phyloP scores from a whole-genome alignment of 2,888 invertebrate species.

The Noctua comes region DNA sequence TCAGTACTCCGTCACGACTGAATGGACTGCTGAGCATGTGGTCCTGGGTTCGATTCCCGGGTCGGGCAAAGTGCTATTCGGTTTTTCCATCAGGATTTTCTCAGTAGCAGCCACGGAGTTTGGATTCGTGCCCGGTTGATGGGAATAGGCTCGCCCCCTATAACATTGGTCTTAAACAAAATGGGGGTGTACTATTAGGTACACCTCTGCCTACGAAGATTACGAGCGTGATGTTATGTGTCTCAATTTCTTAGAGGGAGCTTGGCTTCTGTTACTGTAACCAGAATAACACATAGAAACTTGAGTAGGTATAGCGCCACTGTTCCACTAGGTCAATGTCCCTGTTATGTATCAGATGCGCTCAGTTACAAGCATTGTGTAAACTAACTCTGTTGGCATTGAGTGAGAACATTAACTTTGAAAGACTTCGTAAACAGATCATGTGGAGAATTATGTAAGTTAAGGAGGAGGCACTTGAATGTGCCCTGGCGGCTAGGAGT shows the following conservation, averaged over 20 bases:
- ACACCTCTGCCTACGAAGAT: background rate
- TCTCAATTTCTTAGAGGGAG: background rate
- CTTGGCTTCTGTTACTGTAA: background rate
- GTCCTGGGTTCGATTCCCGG: background rate
- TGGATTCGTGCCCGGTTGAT: too few relatives aligned
- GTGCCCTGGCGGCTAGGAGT: too few relatives aligned
- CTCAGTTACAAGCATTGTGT: constrained; percentile 39
- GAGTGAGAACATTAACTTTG: background rate
- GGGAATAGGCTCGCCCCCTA: background rate
- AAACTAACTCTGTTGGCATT: constrained; percentile 27
- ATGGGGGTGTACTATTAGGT: background rate
- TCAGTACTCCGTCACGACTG: too few relatives aligned
- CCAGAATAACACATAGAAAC: background rate
- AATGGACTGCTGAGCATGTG: too few relatives aligned
- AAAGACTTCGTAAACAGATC: background rate
- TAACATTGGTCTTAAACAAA: background rate
- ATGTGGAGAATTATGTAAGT: background rate
- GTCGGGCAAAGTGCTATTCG: too few relatives aligned
- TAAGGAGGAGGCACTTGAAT: too few relatives aligned
- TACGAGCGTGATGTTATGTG: background rate
- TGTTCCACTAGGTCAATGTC: background rate
- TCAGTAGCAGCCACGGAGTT: too few relatives aligned
- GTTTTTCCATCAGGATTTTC: background rate
- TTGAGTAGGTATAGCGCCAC: background rate
- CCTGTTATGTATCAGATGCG: constrained; percentile 5